Conservation (phyloP, 1,140 invertebrate species). For the Diprion similis region DNA sequence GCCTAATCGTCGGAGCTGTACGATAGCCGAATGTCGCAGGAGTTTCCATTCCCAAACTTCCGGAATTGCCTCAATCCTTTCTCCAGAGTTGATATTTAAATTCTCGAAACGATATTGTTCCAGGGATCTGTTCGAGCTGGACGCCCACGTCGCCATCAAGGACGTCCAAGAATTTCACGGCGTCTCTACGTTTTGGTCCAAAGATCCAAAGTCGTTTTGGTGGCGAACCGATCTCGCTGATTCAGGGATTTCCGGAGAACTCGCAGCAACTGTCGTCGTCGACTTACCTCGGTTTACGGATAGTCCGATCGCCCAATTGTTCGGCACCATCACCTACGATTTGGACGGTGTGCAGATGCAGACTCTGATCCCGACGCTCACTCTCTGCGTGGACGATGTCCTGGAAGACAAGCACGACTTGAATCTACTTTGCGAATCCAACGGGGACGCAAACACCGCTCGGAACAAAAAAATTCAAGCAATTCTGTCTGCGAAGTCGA, state of each 20-base stretch:
- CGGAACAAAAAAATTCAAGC: not conserved
- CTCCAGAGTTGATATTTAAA: too few species aligned
- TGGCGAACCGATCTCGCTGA: not conserved
- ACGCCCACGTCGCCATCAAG: not conserved
- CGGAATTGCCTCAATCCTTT: too few species aligned
- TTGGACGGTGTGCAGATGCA: constrained; percentile 44
- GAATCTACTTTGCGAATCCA: constrained; percentile 23
- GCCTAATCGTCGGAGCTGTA: too few species aligned
- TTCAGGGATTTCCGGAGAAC: constrained; percentile 11
- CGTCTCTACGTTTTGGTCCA: not conserved
- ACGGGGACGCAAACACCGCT: not conserved
- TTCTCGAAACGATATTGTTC: not conserved
- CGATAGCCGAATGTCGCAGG: too few species aligned
- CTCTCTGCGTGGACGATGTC: constrained; percentile 32
- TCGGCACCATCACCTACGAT: constrained; percentile 45
- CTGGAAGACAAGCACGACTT: constrained; percentile 34
- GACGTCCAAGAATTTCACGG: not conserved
- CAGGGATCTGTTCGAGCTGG: not conserved
- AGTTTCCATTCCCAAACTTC: too few species aligned
- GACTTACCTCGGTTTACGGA: constrained; percentile 47
- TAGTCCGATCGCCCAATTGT: constrained; percentile 26
- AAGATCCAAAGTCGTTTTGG: not conserved
- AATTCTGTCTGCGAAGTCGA: not conserved
- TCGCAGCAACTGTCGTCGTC: constrained; percentile 42
- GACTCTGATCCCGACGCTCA: constrained; percentile 34